Base-by-base conservation (phyloP, 2,797 vertebrate species). In the Lerista edwardsae region DNA sequence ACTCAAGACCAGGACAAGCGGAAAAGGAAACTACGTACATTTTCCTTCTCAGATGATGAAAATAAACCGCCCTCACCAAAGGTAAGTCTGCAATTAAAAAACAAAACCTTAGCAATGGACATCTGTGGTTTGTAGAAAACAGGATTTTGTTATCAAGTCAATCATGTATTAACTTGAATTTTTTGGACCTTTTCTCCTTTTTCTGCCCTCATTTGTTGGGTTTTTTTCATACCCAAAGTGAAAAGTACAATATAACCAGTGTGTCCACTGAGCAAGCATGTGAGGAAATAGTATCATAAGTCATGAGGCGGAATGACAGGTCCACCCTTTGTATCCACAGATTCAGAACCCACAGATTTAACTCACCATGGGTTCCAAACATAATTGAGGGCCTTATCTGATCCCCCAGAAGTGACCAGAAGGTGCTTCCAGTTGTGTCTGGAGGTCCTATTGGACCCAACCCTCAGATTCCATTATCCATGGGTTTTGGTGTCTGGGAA, bases 31-130 rank as follows among this genome's bases (percentile, higher is more conserved):
- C 97, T 97, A 69, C 96, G 95, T 84, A 96, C 98, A 3, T 97
- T 97, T 27, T 99, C 98, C 7, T 97, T 97, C 93, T 98, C 98
- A 3, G 98, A 99, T 83, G 98, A 98, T 87, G 98, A 98, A 93
- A 98, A 98, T 91, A 98, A 96, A 82, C 97, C 98, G 85, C 98
- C 98, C 80, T 98, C 97, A 0, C 97, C 98, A 94, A 99, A 99
- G 97, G 98, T 99, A 95, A 77, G 68, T 77, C 64, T 5, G n/a
- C 59, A 67, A 76, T 61, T 10, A 3, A 65, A 57, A 71, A 36
- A 68, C 4, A 12, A 71, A 14, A 2, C 21, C 62, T 57, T 75
- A 67, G 17, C 29, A 80, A 36, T 8, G 23, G 51, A 3, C 4
- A 72, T 44, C 21, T 69, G 7, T 64, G 47, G 21, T 5, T 8